phyloP scores from a whole-genome alignment of 2,888 invertebrate genomes.

The Lymantria monacha region DNA sequence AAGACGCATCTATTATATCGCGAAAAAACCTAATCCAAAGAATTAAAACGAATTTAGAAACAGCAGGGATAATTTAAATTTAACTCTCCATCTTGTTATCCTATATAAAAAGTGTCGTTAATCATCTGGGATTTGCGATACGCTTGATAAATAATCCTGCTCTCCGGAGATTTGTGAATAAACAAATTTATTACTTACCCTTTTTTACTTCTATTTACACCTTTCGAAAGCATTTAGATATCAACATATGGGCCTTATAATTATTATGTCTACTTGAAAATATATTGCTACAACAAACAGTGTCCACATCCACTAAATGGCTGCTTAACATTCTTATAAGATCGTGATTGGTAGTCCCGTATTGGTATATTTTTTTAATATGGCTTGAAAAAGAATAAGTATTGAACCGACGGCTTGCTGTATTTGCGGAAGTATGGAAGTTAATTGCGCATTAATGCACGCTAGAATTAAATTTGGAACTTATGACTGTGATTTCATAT shows the following conservation, averaged over 20 bases:
- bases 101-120: background rate
- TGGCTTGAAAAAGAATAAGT: too few relatives aligned
- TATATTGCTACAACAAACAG: too few relatives aligned
- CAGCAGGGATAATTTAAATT: background rate
- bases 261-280: background rate
- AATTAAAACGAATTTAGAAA: background rate
- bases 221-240: background rate
- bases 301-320: too few relatives aligned
- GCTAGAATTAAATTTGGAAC: too few relatives aligned
- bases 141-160: constrained; percentile 18
- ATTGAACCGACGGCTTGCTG: too few relatives aligned
- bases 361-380: too few relatives aligned
- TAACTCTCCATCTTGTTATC: background rate
- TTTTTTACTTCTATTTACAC: background rate
- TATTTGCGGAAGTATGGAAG: too few relatives aligned
- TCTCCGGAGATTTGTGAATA: background rate
- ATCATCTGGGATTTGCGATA: constrained; percentile 10
- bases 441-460: too few relatives aligned
- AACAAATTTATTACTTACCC: background rate
- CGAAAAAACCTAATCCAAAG: background rate
- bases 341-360: too few relatives aligned
- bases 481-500: too few relatives aligned
- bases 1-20: too few relatives aligned
- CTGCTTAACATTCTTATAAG: too few relatives aligned
- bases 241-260: constrained; percentile 1